phyloP scores from a whole-genome alignment of 2,113 vertebrate genomes.

The Ibidorhyncha struthersii region DNA sequence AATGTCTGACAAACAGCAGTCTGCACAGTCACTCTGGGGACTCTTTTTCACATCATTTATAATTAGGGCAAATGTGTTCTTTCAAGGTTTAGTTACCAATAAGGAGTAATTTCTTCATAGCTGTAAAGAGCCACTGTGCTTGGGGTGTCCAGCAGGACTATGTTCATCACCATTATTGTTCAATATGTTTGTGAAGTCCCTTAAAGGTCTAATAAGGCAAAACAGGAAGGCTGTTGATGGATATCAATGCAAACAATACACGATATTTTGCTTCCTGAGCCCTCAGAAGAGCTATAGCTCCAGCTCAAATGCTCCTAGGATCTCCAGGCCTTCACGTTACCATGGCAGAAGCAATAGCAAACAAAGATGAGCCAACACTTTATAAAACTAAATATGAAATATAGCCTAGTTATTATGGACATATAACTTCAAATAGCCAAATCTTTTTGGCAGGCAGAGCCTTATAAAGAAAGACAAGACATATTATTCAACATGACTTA shows the following conservation, averaged over 20 bases:
- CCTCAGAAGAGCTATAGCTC: not conserved
- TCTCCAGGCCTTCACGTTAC: slow-evolving; percentile 27
- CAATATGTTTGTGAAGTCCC: not conserved
- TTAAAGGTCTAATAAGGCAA: slow-evolving; percentile 15
- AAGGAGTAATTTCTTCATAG: slow-evolving; percentile 17
- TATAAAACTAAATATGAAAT: slow-evolving; percentile 33
- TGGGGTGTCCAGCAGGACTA: not conserved
- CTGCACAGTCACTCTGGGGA: not conserved
- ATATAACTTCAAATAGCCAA: not conserved
- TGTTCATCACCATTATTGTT: not conserved
- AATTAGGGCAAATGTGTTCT: not conserved
- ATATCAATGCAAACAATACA: not conserved
- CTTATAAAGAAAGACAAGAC: not conserved
- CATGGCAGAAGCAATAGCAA: slow-evolving; percentile 35
- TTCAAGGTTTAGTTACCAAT: slow-evolving; percentile 4
- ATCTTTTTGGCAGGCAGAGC: not conserved
- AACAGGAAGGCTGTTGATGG: not conserved
- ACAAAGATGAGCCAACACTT: slow-evolving; percentile 17
- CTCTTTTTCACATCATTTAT: not conserved
- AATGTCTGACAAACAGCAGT: not conserved
- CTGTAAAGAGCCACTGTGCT: not conserved
- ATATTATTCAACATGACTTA: not conserved
- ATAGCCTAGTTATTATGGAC: not conserved
- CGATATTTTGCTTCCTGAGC: not conserved
- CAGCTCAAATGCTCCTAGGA: not conserved